A percentile compares a stretch with the other conserved stretches of the same genome.
phyloP scores from a whole-genome alignment of 1,140 invertebrate genomes.

The Pinna nobilis region DNA sequence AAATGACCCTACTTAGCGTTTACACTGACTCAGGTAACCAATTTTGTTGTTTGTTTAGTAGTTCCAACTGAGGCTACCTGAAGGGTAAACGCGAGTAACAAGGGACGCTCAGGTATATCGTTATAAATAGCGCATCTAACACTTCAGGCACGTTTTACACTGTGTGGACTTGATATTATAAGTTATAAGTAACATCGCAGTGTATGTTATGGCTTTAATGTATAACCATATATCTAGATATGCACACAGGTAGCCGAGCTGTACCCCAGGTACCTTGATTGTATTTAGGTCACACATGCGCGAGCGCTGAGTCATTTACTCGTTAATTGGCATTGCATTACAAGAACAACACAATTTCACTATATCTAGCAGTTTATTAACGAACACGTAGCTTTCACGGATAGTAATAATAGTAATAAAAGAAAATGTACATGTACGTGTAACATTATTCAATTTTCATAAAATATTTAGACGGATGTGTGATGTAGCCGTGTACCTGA shows the following conservation, averaged over 20 bases:
- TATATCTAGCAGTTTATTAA: not conserved
- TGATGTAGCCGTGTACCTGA: not conserved
- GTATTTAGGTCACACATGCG: constrained; percentile 9
- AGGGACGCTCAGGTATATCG: not conserved
- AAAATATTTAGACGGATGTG: not conserved
- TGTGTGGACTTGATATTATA: too few species aligned
- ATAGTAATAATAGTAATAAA: not conserved
- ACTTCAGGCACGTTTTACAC: not conserved
- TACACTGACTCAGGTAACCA: too few species aligned
- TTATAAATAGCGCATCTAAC: not conserved
- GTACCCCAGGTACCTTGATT: not conserved
- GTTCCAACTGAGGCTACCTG: not conserved
- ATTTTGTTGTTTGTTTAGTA: not conserved
- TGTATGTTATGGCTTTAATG: not conserved
- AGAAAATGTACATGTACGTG: not conserved
- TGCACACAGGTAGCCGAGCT: not conserved
- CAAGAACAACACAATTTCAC: not conserved
- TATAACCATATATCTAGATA: constrained; percentile 2
- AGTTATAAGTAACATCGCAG: not conserved
- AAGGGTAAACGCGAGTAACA: not conserved
- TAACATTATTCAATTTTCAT: not conserved
- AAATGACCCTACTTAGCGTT: too few species aligned
- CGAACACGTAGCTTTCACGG: not conserved
- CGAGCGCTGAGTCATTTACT: constrained; percentile 6
- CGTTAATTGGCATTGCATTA: not conserved